Conservation (phyloP, 37 sponge, comb jelly and placozoan species). For the Ianthella basta region DNA sequence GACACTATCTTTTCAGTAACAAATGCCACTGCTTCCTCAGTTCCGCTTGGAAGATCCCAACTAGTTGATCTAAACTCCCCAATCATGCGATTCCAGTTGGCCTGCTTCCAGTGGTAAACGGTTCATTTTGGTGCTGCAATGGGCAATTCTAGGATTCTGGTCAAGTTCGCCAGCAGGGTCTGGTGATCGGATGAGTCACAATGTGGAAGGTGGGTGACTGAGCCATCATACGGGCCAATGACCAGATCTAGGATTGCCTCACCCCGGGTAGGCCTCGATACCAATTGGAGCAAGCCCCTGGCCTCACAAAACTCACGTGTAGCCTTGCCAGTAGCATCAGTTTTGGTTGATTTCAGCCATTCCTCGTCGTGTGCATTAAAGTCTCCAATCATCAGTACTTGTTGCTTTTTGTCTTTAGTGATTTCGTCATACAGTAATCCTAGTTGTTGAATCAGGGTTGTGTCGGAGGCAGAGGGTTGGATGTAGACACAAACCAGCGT, state of each 20-base stretch:
- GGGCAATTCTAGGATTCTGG: too few relatives aligned
- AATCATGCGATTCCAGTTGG: too few relatives aligned
- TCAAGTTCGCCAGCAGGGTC: too few relatives aligned
- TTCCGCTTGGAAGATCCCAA: too few relatives aligned
- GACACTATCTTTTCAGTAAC: too few relatives aligned
- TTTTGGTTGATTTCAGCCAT: slow-evolving; percentile 23
- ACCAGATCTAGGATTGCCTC: slow-evolving; percentile 32
- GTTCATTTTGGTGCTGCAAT: too few relatives aligned
- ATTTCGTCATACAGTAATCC: slow-evolving; percentile 4
- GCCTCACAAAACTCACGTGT: slow-evolving; percentile 17
- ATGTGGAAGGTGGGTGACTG: too few relatives aligned
- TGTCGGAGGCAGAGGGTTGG: slow-evolving; percentile 24
- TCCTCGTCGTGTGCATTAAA: slow-evolving; percentile 19
- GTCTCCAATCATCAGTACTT: slow-evolving; percentile 1
- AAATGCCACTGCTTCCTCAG: too few relatives aligned
- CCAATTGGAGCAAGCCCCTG: slow-evolving; percentile 7
- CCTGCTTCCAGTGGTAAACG: too few relatives aligned
- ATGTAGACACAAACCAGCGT: slow-evolving; percentile 13
- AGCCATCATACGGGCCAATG: too few relatives aligned
- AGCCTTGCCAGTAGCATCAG: slow-evolving; percentile 25
- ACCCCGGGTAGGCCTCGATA: slow-evolving; percentile 9
- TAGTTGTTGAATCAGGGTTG: slow-evolving; percentile 1
- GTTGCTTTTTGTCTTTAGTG: background rate
- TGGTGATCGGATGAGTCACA: too few relatives aligned
- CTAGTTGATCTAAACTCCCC: too few relatives aligned